Conservation (phyloP, 1,140 invertebrate genomes). For the Reticulitermes speratus region DNA sequence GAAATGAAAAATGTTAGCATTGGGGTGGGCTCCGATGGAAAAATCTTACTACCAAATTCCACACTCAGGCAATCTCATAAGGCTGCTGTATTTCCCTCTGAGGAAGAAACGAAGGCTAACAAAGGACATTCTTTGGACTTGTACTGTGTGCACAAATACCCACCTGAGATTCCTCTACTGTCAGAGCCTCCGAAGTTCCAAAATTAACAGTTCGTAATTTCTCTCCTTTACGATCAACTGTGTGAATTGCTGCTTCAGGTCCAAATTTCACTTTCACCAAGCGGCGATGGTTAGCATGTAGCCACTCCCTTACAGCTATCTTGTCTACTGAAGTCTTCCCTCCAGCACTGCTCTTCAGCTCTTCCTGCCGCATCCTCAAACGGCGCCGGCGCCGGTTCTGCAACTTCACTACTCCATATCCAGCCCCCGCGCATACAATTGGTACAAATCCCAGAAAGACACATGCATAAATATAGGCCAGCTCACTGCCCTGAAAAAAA, state of each 20-base stretch:
- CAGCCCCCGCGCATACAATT: constrained; percentile 85
- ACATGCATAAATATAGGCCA: constrained; percentile 94
- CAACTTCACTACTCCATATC: constrained; percentile 88
- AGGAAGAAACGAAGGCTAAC: too few relatives aligned
- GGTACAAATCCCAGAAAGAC: constrained; percentile 89
- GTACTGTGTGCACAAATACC: background rate
- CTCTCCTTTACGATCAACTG: constrained; percentile 85
- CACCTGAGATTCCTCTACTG: constrained; percentile 74
- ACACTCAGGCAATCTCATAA: too few relatives aligned
- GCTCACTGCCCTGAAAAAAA: constrained; percentile 82
- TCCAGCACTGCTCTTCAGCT: constrained; percentile 52
- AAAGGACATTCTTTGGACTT: too few relatives aligned
- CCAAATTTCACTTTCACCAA: constrained; percentile 88
- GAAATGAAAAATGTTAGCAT: too few relatives aligned
- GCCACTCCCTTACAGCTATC: constrained; percentile 92
- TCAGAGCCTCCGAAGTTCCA: constrained; percentile 68
- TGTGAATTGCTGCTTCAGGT: constrained; percentile 77
- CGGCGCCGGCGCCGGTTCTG: constrained; percentile 80
- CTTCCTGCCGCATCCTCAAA: constrained; percentile 81
- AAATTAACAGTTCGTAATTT: constrained; percentile 81
- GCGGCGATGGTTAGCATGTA: constrained; percentile 89
- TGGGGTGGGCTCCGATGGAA: too few relatives aligned
- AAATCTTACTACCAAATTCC: too few relatives aligned
- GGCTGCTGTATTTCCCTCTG: too few relatives aligned
- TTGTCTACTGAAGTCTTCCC: constrained; percentile 74